Base-by-base conservation (phyloP, 2,888 invertebrate species). In the Bellardia bayeri region DNA sequence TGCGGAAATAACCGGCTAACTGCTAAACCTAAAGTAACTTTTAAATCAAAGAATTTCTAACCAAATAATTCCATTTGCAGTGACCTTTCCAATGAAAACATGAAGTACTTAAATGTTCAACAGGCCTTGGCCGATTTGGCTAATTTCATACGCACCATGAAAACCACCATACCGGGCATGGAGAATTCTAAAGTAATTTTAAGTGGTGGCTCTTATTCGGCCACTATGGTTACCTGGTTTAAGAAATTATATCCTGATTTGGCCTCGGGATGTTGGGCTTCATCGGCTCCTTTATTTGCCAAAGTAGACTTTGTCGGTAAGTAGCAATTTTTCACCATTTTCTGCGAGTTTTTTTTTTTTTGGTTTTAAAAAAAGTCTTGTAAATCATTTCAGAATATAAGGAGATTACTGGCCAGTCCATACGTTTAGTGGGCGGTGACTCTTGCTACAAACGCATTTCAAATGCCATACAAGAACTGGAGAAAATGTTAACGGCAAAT, bases 81-180 rank as follows among this genome's bases (percentile, higher is more conserved):
- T 0, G 92, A 95, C 69, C 94, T 95, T 82, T 94, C 94, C 42
- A 92, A 94, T 0, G 94, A 95, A 88, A 96, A 95, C 90, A 92
- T 96, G 11, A 94, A 95, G 69, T 96, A 95, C 90, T 91, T 96
- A 16, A 95, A 94, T 91, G 95, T 95, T 0, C 95, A 95, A 78
- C 96, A 96, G 90, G 96, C 96, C 0, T 91, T 96, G 14, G 96
- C 95, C 0, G 96, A 96, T 91, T 93, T 96, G 13, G 96, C 96
- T 0, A 94, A 95, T 90, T 96, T 96, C 89, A 96, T 96, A 82
- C 91, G 92, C 14, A 93, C 94, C 3, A 91, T 95, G 85, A 95
- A 94, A 90, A 90, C 91, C 37, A 90, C 89, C 2, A 90, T 91
- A 49, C 90, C 92, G 0, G 92, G 92, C 4, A 90, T 94, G 33